Base-by-base conservation (phyloP, 2,888 invertebrate genomes). In the Nemotelus nigrinus region DNA sequence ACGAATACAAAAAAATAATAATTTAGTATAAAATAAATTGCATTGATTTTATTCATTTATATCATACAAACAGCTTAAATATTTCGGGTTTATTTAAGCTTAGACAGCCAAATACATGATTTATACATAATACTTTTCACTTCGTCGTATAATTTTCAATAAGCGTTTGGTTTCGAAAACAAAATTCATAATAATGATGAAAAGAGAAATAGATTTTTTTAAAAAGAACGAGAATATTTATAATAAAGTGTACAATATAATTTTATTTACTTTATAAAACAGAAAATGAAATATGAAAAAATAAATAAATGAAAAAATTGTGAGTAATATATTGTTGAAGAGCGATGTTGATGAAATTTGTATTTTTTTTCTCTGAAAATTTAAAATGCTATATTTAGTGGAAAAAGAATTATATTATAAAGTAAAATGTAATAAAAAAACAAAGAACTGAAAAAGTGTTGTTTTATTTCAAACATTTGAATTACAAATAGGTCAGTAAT, bases 231-330 rank as follows among this genome's bases (percentile, higher is more conserved):
- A 43, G 41, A 70, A 43, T 70, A 70, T 70, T 70, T 70, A 70
- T 70, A 70, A 70, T 43, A 67, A 70, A 70, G 10, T 70, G 70
- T 70, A 70, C 53, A 70, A 53, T 70, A 70, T 70, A 55, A 70
- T 70, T 70, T 55, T 70, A 70, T 70, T 70, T 70, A 70, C 53
- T 43, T 68, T 68, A 70, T 55, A 70, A 39, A 67, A 67, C n/a
- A 48, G n/a, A 48, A n/a, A 44, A 67, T 6, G 25, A 25, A 70
- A 43, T 70, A 55, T 70, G 50, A 70, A 55, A 70, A 47, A 67
- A 41, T 60, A 25, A 60, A 60, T 60, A 10, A 41, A 60, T 57
- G 25, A 7, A 57, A 8, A 57, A 25, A 57, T 57, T 25, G 3
- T 57, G 25, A 25, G 25, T 57, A 57, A 57, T 25, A 8, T 25